Evolutionary conservation across 2,888 invertebrate genomes (phyloP).

Genomic region (Meiosimyza platycephala): DNA sequence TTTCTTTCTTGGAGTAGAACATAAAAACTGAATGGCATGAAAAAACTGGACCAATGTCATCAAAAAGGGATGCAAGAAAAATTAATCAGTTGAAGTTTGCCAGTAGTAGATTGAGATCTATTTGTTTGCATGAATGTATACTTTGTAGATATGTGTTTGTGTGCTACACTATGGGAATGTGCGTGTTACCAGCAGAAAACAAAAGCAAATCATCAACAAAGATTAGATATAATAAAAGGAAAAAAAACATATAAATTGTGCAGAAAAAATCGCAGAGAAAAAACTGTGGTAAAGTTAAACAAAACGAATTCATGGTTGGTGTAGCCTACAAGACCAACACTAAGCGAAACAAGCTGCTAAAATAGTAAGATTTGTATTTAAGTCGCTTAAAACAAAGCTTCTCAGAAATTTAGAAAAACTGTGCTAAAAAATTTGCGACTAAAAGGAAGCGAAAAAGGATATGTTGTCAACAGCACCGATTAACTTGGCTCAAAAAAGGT

Average conservation of each 20-base stretch:
- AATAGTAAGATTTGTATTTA: neutral
- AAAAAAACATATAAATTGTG: neutral
- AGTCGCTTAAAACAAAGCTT: too few species aligned
- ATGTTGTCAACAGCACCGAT: neutral
- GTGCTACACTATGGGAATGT: neutral
- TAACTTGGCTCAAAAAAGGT: neutral
- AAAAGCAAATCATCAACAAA: constrained; percentile 19
- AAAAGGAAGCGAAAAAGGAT: neutral
- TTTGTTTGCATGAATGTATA: neutral
- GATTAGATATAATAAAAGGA: constrained; percentile 22
- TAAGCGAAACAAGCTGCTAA: neutral
- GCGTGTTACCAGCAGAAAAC: constrained; percentile 5
- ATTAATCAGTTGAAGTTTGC: constrained; percentile 23
- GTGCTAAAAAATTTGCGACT: neutral
- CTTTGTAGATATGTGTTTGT: neutral
- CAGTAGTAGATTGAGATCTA: constrained; percentile 17
- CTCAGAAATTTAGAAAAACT: neutral
- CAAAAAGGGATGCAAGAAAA: constrained; percentile 14
- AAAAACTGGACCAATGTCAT: constrained; percentile 20
- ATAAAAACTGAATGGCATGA: neutral
- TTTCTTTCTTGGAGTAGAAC: constrained; percentile 2
- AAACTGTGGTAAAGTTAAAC: constrained; percentile 7
- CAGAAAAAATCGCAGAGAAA: constrained; percentile 7
- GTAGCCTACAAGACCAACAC: neutral
- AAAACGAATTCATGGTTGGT: neutral